Evolutionary conservation across 1,140 invertebrate species (phyloP).

Genomic region (Wasmannia auropunctata): DNA sequence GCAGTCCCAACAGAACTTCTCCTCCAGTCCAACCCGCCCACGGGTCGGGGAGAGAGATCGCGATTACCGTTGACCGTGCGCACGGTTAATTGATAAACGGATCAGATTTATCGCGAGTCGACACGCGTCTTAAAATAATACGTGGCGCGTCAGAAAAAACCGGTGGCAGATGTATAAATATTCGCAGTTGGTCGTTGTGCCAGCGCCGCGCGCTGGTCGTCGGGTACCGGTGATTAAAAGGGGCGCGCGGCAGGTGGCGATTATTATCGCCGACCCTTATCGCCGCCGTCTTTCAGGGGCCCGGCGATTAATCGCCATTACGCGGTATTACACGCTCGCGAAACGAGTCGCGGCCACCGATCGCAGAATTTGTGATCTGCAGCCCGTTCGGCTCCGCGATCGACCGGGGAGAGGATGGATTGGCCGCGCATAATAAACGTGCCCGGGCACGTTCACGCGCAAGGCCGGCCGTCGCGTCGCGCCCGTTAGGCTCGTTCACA

Average conservation of each 20-base stretch:
- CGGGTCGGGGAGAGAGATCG: conserved; percentile 28
- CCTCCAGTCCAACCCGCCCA: conserved; percentile 33
- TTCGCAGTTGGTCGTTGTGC: neutral
- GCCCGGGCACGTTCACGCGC: conserved; percentile 62
- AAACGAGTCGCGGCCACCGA: conserved; percentile 57
- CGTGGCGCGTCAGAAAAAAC: conserved; percentile 33
- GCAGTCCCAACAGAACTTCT: neutral
- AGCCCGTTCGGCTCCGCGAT: too few species aligned
- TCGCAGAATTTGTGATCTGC: conserved; percentile 42
- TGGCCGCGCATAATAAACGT: conserved; percentile 70
- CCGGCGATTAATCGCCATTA: conserved; percentile 67
- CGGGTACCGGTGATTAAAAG: conserved; percentile 48
- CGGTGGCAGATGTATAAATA: conserved; percentile 46
- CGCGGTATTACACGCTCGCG: conserved; percentile 63
- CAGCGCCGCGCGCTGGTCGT: neutral
- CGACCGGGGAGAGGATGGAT: too few species aligned
- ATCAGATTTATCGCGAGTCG: conserved; percentile 53
- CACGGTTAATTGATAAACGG: conserved; percentile 55
- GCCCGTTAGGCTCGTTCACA: conserved; percentile 73
- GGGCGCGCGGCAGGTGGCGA: conserved; percentile 51
- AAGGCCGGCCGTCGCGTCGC: conserved; percentile 44
- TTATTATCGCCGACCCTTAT: conserved; percentile 55
- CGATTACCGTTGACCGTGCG: conserved; percentile 25
- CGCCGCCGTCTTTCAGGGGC: conserved; percentile 32
- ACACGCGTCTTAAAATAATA: conserved; percentile 56